These are phyloP conservation scores for Lasioglossum baleicum DNA, from an alignment of 1,140 invertebrate genomes.

Conservation along the genomic window DNA sequence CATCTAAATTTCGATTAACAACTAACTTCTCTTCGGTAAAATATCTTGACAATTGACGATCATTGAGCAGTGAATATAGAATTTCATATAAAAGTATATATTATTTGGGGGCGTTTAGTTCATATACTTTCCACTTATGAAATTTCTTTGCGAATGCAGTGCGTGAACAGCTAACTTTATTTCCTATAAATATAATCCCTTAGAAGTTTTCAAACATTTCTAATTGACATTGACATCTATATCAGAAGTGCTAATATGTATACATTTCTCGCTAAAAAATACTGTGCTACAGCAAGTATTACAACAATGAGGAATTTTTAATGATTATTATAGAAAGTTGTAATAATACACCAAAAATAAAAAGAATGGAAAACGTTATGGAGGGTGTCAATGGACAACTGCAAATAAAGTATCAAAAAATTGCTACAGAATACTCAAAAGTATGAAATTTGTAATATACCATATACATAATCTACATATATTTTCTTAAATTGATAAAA, in stretches of 20 bases:
- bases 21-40: constrained; percentile 39
- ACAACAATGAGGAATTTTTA: constrained; percentile 48
- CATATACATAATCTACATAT: no score
- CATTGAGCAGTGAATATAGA: constrained; percentile 3
- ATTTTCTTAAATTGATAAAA: no score
- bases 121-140: not conserved
- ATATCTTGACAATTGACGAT: constrained; percentile 48
- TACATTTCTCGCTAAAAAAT: constrained; percentile 36
- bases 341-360: constrained; percentile 4
- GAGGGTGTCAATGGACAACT: constrained; percentile 81
- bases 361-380: constrained; percentile 61
- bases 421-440: constrained; percentile 95
- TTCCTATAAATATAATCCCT: not conserved
- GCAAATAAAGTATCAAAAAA: constrained; percentile 91
- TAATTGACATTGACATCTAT: constrained; percentile 37
- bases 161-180: not conserved
- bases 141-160: not conserved
- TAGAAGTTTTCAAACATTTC: not conserved
- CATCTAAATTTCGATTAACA: constrained; percentile 26
- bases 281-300: constrained; percentile 32
- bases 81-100: constrained; percentile 16
- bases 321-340: constrained; percentile 13
- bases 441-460: constrained; percentile 79
- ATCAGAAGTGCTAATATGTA: constrained; percentile 26
- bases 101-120: constrained; percentile 47